Base-by-base conservation (phyloP, 2,888 invertebrate species). In the Lepetodrilus schrolli region DNA sequence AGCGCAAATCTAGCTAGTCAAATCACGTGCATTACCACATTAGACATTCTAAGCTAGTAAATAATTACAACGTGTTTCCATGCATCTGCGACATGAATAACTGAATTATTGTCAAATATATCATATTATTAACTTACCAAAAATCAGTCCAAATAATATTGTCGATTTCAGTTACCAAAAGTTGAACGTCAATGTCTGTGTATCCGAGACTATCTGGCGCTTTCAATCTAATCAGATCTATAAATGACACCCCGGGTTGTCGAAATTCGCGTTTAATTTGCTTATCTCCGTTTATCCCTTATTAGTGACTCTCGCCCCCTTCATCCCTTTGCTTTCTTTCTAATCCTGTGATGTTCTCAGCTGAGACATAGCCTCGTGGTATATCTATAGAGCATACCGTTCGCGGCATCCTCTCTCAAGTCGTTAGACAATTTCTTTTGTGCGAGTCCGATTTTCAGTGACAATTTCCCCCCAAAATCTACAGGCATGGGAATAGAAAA, bases 391-490 rank as follows among this genome's bases (percentile, higher is more conserved):
- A 37, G 21, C 38, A 37, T 21, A 66, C 20, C 21, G 37, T 38
- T 38, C 66, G 20, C 66, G 37, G 38, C 20, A 66, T 17, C 66
- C 20, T 66, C 38, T 66, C 30, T 34, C 36, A 20, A 20, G 20
- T 20, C 13, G 37, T 66, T 66, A 66, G 37, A 66, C 38, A 38
- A 37, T 66, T 66, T 66, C 66, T 38, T 37, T 66, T 66, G 38
- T 66, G 13, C 66, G 17, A 37, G 26, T 20, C 66, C 21, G 38
- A 66, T 66, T 38, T 66, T 21, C 66, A 38, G 17, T 37, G 38
- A 26, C 37, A 66, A 66, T 38, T 66, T 66, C 26, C 38, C 37
- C 66, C 37, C 21, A 37, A 38, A 38, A 66, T 38, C 37, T 37
- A 37, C 21, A 20, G 66, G 30, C 21, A 2, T 21, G 38, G 66